These are phyloP conservation scores for Diglossa cyanea DNA, from an alignment of 2,797 vertebrate genomes.

Conservation along the genomic window DNA sequence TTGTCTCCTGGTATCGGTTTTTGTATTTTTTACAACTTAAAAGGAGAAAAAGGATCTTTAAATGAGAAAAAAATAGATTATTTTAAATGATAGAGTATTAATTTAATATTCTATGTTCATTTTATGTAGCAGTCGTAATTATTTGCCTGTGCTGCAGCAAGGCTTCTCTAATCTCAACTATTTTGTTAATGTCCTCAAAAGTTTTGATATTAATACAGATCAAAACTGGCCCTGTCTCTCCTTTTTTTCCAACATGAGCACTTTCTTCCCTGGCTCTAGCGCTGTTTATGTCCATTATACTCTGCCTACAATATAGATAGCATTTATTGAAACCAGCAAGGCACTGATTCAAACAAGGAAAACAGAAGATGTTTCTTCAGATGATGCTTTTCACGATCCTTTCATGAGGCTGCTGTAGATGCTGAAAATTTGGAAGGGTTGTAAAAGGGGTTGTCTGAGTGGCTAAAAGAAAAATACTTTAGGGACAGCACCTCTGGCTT, in stretches of 20 bases:
- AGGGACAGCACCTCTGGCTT: not conserved
- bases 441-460: not conserved
- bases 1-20: not conserved
- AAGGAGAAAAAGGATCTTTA: not conserved
- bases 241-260: not conserved
- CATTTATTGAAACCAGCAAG: not conserved
- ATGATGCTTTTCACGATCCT: rapidly evolving
- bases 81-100: not conserved
- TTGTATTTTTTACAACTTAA: not conserved
- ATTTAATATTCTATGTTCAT: not conserved
- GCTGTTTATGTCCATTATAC: not conserved
- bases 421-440: not conserved
- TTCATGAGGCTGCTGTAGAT: not conserved
- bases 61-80: not conserved
- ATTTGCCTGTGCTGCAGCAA: rapidly evolving
- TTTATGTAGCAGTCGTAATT: not conserved
- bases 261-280: not conserved
- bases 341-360: not conserved
- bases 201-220: not conserved
- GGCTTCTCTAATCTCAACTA: not conserved
- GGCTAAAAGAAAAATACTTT: not conserved
- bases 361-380: not conserved
- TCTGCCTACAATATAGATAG: not conserved
- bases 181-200: not conserved
- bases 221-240: not conserved